Evolutionary conservation across 2,113 vertebrate species (phyloP).

Genomic region (Alligator sinensis): DNA sequence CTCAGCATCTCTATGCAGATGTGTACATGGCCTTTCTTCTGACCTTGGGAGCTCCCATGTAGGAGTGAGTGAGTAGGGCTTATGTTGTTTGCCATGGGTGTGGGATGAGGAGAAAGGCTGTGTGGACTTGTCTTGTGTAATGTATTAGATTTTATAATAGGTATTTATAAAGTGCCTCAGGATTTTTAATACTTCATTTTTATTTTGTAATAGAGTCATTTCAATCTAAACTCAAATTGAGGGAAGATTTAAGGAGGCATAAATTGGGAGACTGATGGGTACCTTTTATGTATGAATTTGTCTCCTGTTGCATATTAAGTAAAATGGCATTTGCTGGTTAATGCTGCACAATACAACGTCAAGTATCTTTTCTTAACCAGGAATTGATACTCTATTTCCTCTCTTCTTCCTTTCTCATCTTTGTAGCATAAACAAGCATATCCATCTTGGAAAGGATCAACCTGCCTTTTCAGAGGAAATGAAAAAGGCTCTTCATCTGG

Average conservation of each 20-base stretch:
- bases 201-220: not conserved
- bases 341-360: not conserved
- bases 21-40: no score
- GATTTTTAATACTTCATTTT: not conserved
- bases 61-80: no score
- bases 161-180: not conserved
- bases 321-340: not conserved
- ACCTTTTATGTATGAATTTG: not conserved
- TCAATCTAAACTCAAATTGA: not conserved
- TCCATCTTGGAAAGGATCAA: constrained; percentile 56
- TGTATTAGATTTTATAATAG: not conserved
- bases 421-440: constrained; percentile 51
- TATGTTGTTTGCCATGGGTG: no score
- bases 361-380: not conserved
- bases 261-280: not conserved
- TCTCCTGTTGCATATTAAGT: not conserved
- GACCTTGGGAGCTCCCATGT: no score
- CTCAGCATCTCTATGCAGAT: no score
- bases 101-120: no score
- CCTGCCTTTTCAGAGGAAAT: not conserved
- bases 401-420: constrained; percentile 38
- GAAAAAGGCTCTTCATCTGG: no score
- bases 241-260: not conserved
- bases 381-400: constrained; percentile 13
- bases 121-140: no score